phyloP scores from a whole-genome alignment of 2,113 vertebrate species.

The Tyrannus savana region DNA sequence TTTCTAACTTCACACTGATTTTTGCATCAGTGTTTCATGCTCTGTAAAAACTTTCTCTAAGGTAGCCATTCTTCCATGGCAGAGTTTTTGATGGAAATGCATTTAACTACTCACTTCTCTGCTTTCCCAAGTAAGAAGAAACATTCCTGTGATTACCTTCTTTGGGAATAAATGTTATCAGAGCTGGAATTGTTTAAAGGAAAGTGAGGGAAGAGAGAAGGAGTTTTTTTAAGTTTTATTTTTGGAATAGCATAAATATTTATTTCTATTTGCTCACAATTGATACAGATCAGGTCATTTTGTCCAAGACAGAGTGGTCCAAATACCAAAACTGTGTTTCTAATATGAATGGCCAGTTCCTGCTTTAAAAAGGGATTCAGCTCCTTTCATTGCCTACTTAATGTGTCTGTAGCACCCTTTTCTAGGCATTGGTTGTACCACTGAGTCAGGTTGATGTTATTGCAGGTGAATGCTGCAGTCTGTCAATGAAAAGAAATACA shows the following conservation, averaged over 20 bases:
- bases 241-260: constrained; percentile 10
- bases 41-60: background rate
- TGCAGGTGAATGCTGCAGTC: background rate
- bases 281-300: background rate
- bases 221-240: background rate
- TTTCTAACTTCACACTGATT: background rate
- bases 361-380: background rate
- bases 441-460: background rate
- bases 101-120: background rate
- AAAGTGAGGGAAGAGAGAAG: background rate
- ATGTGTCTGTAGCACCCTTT: background rate
- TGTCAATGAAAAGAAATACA: background rate
- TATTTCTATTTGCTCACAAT: background rate
- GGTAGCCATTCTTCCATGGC: background rate
- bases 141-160: background rate
- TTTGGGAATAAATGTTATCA: background rate
- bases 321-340: background rate
- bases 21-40: background rate
- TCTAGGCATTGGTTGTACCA: background rate
- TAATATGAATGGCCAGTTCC: background rate
- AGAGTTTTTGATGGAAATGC: background rate
- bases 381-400: background rate
- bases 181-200: background rate
- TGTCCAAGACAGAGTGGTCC: background rate
- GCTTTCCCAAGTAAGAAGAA: background rate